Evolutionary conservation across 2,113 vertebrate genomes (phyloP).

Genomic region (Cephalopholis sonnerati): DNA sequence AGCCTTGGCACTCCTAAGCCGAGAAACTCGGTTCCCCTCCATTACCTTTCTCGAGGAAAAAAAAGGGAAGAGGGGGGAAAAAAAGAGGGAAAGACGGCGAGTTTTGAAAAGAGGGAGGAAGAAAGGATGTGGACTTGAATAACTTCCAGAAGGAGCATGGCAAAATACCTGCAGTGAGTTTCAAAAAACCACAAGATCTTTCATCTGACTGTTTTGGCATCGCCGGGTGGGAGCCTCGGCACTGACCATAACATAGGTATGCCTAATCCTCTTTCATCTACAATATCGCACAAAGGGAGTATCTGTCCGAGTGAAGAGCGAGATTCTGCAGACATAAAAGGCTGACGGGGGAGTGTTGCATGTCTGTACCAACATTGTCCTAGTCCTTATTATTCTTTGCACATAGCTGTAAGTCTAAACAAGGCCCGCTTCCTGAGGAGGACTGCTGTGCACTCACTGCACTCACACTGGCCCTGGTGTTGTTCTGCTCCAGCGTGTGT

Average conservation of each 20-base stretch:
- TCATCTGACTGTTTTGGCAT: constrained; percentile 77
- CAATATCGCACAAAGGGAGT: constrained; percentile 72
- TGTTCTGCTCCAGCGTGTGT: constrained; percentile 74
- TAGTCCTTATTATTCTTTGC: constrained; percentile 85
- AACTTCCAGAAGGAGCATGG: constrained; percentile 62
- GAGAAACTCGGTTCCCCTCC: constrained; percentile 71
- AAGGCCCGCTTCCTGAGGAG: constrained; percentile 82
- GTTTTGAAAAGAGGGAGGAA: constrained; percentile 39
- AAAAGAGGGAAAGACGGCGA: constrained; percentile 27
- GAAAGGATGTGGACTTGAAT: constrained; percentile 69
- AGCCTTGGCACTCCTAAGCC: constrained; percentile 58
- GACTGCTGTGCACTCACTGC: constrained; percentile 78
- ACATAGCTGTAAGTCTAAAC: constrained; percentile 84
- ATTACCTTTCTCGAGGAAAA: constrained; percentile 66
- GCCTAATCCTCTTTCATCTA: constrained; percentile 84
- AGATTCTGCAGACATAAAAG: constrained; percentile 81
- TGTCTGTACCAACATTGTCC: constrained; percentile 81
- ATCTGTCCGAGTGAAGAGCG: constrained; percentile 72
- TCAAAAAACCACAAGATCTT: constrained; percentile 67
- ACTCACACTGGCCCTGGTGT: constrained; percentile 80
- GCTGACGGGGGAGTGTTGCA: constrained; percentile 71
- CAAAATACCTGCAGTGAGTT: constrained; percentile 80
- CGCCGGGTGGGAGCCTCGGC: constrained; percentile 63
- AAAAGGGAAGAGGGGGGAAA: background rate
- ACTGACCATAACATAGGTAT: constrained; percentile 80